These are phyloP conservation scores for Diadema setosum DNA, from an alignment of 35 echinoderm and acorn worm species.

Conservation along the genomic window DNA sequence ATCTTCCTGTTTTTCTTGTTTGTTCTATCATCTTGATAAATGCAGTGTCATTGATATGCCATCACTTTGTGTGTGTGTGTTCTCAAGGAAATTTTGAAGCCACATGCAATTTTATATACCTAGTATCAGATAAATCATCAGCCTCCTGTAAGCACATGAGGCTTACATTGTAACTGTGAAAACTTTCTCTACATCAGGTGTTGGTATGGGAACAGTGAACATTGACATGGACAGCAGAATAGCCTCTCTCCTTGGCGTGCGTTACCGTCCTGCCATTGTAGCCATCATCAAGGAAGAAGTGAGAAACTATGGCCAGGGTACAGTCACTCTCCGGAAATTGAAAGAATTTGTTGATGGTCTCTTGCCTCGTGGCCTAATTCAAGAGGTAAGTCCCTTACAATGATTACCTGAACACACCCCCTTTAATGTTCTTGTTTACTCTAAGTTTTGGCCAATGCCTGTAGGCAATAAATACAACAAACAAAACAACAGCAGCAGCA, in stretches of 20 bases:
- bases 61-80: too few species aligned
- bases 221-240: slow-evolving; percentile 21
- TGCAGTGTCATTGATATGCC: too few species aligned
- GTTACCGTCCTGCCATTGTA: slow-evolving; percentile 36
- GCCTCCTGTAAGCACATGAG: too few species aligned
- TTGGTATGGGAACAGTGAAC: slow-evolving; percentile 48
- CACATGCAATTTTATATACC: too few species aligned
- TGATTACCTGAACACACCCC: neutral
- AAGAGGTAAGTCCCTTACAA: neutral
- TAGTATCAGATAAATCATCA: too few species aligned
- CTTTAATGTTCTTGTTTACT: neutral
- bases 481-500: too few species aligned
- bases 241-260: slow-evolving; percentile 1
- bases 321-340: neutral
- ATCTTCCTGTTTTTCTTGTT: too few species aligned
- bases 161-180: too few species aligned
- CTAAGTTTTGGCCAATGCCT: too few species aligned
- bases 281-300: slow-evolving; percentile 31
- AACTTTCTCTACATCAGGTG: neutral
- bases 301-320: neutral
- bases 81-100: too few species aligned
- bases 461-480: too few species aligned
- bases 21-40: too few species aligned
- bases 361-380: slow-evolving; percentile 1
- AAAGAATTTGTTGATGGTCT: slow-evolving; percentile 34